phyloP scores from a whole-genome alignment of 2,888 invertebrate genomes.

The Camptogramma bilineatum region DNA sequence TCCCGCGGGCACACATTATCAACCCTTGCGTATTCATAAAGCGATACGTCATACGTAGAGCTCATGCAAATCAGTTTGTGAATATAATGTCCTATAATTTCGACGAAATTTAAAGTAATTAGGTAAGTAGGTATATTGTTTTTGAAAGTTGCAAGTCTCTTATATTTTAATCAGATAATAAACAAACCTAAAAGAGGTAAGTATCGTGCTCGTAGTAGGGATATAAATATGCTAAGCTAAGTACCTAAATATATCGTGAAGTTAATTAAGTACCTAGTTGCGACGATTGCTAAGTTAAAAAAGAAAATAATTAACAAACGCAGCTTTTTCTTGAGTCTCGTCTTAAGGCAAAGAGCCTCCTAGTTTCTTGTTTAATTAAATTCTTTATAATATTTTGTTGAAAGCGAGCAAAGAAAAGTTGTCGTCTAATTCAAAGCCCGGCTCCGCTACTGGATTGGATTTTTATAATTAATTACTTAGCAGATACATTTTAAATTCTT shows the following conservation, averaged over 20 bases:
- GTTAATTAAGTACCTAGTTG: constrained; percentile 4
- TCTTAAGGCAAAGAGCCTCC: constrained; percentile 21
- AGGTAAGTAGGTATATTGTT: too few species aligned
- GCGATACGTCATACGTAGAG: constrained; percentile 56
- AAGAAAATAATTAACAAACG: constrained; percentile 2
- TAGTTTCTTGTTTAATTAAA: constrained; percentile 68
- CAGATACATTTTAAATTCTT: constrained; percentile 84
- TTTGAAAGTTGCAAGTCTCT: background rate
- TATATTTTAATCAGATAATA: background rate
- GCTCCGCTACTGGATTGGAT: constrained; percentile 66
- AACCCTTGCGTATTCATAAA: constrained; percentile 82
- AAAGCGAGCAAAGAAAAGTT: constrained; percentile 55
- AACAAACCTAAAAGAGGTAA: background rate
- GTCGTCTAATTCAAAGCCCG: constrained; percentile 56
- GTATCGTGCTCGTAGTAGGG: background rate
- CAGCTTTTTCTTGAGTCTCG: constrained; percentile 11
- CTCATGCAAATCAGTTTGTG: constrained; percentile 41
- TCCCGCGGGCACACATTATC: constrained; percentile 56
- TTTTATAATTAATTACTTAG: constrained; percentile 82
- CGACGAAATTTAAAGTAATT: background rate
- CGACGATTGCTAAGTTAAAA: constrained; percentile 7
- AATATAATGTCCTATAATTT: constrained; percentile 2
- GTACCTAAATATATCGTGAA: background rate
- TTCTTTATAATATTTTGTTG: constrained; percentile 61
- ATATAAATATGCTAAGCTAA: background rate